Evolutionary conservation across 2,888 invertebrate species (phyloP).

Genomic region (Parnassius orleans): DNA sequence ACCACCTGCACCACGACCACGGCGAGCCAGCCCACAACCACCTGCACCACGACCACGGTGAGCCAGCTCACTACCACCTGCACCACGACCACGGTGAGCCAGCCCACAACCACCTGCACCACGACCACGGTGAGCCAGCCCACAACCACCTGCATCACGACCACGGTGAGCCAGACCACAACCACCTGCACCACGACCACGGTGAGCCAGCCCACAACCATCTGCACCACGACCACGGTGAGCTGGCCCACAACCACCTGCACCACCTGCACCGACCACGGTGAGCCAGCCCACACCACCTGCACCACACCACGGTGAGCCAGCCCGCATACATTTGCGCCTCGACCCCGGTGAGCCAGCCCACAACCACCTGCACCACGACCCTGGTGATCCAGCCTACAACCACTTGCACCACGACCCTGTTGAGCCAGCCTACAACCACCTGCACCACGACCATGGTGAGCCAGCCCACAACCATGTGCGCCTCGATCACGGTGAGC

Average conservation of each 20-base stretch:
- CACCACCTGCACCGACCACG: not conserved
- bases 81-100: not conserved
- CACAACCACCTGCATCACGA: constrained; percentile 84
- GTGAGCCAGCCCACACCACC: constrained; percentile 85
- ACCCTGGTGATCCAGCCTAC: constrained; percentile 55
- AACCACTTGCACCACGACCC: constrained; percentile 1
- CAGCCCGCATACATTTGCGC: constrained; percentile 31
- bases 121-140: constrained; percentile 74
- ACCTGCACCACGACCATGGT: not conserved
- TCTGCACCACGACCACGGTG: constrained; percentile 33
- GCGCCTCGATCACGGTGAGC: constrained; percentile 24
- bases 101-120: constrained; percentile 63
- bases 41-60: not conserved
- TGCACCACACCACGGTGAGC: constrained; percentile 68
- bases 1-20: constrained; percentile 71
- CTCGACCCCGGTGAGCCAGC: constrained; percentile 12
- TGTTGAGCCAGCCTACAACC: not conserved
- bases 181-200: constrained; percentile 88
- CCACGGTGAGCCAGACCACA: constrained; percentile 91
- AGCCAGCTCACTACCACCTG: not conserved
- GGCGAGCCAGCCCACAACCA: constrained; percentile 41
- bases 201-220: constrained; percentile 87
- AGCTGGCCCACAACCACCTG: not conserved
- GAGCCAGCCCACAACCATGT: constrained; percentile 27
- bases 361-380: constrained; percentile 67